Evolutionary conservation across 2,888 invertebrate genomes (phyloP), one percentile per base, ranked within the genome.

Genomic region (Netelia inedita): DNA sequence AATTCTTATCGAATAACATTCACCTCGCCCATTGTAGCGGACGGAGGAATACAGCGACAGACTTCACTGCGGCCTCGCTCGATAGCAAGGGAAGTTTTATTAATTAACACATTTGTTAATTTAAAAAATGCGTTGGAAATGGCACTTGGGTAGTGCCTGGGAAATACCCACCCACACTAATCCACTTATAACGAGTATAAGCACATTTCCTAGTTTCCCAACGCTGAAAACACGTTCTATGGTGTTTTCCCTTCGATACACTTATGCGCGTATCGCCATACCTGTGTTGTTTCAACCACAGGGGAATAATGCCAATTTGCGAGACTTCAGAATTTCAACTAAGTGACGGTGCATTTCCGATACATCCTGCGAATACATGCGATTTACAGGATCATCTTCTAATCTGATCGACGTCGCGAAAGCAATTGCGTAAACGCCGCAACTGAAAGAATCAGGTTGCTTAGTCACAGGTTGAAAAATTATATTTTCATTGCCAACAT

Each of bases 391-490:
- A 50, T 78, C 41, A 19, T 43, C 57, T 0, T 63, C 74, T 19
- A 83, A 23, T 14, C 43, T 81, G 2, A 83, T 21, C n/a, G 65
- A 61, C 2, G 79, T 86, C 8, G 71, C 83, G 69, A 80, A 80
- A 10, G 82, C 80, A 46, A 55, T 61, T 57, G 82, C 50, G 14
- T 84, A 82, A 10, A 82, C 79, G 1, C 86, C 83, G n/a, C 84
- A 84, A 65, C 73, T 73, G 41, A 55, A 66, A 3, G 1, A 11
- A 41, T 85, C 83, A 1, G 78, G 69, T 59, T 83, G 86, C 35
- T 55, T 53, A 1, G 66, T 61, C 0, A 83, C 75, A 14, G 57
- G 23, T 16, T 43, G 6, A n/a, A 59, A 14, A 16, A 71, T 14
- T 14, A 83, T 63, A 14, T 83, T n/a, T 1, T 23, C n/a, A 16